These are phyloP conservation scores for Nansenia antarctica DNA, from an alignment of 2,113 vertebrate species.

Conservation along the genomic window DNA sequence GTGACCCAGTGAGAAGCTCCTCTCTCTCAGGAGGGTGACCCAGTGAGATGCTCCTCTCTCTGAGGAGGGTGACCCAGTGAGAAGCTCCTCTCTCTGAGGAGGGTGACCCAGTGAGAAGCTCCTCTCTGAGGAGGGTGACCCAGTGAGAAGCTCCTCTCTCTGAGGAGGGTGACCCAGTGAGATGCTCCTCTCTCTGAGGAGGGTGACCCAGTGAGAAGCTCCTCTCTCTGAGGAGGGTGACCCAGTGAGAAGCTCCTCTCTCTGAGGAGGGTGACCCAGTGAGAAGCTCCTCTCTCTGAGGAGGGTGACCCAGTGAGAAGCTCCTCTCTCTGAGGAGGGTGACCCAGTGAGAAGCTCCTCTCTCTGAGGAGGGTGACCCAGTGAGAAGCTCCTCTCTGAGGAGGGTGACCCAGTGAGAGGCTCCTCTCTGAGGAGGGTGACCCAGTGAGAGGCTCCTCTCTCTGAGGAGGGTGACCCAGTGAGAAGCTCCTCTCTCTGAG, in stretches of 20 bases:
- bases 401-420: constrained; percentile 69
- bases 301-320: constrained; percentile 70
- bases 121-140: constrained; percentile 63
- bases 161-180: constrained; percentile 62
- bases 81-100: constrained; percentile 68
- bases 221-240: constrained; percentile 64
- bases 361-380: constrained; percentile 64
- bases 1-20: constrained; percentile 69
- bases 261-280: constrained; percentile 62
- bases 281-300: constrained; percentile 68
- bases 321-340: constrained; percentile 63
- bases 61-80: constrained; percentile 62
- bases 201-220: constrained; percentile 68
- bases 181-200: constrained; percentile 68
- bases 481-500: constrained; percentile 68
- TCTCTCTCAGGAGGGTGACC: constrained; percentile 63
- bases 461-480: constrained; percentile 62
- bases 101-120: constrained; percentile 68
- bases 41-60: constrained; percentile 68
- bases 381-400: constrained; percentile 67
- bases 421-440: constrained; percentile 62
- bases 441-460: constrained; percentile 67
- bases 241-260: constrained; percentile 68
- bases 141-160: constrained; percentile 68
- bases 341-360: constrained; percentile 67